phyloP scores from a whole-genome alignment of 2,888 invertebrate genomes.

The Agonum fuliginosum region DNA sequence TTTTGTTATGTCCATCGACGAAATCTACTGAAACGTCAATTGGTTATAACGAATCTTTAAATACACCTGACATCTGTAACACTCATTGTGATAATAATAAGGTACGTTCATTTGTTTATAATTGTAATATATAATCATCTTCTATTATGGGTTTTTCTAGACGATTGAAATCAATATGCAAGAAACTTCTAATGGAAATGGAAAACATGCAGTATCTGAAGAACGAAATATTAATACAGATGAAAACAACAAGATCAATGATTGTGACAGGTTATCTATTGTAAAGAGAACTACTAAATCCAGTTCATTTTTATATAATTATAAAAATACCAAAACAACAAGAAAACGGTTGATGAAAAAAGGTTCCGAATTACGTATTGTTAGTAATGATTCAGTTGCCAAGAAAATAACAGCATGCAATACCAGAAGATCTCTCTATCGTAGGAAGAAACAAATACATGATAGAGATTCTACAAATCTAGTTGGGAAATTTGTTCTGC shows the following conservation, averaged over 20 bases:
- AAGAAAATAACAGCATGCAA: slow-evolving; percentile 52
- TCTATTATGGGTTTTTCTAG: slow-evolving; percentile 16
- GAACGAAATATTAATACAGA: slow-evolving; percentile 8
- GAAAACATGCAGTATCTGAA: slow-evolving; percentile 8
- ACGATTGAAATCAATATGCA: slow-evolving; percentile 13
- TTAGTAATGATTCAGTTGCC: slow-evolving; percentile 58
- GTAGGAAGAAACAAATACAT: slow-evolving; percentile 53
- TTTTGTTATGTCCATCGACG: slow-evolving; percentile 77
- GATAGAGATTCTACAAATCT: slow-evolving; percentile 66
- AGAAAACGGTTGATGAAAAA: slow-evolving; percentile 43
- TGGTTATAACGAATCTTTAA: slow-evolving; percentile 46
- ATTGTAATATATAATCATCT: neutral
- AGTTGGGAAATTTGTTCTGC: slow-evolving; percentile 83
- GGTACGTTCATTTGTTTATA: slow-evolving; percentile 65
- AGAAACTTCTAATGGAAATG: slow-evolving; percentile 19
- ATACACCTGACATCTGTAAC: neutral
- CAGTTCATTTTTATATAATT: slow-evolving; percentile 51
- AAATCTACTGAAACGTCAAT: slow-evolving; percentile 64
- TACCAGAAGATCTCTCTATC: slow-evolving; percentile 41
- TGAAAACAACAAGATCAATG: slow-evolving; percentile 27
- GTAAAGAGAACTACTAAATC: slow-evolving; percentile 40
- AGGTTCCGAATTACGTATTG: slow-evolving; percentile 32
- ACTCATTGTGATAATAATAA: slow-evolving; percentile 70
- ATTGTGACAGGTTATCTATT: slow-evolving; percentile 45
- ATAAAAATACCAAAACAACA: slow-evolving; percentile 32